Base-by-base conservation (phyloP, 37 sponge, comb jelly and placozoan species). In the Chondrosia reniformis region DNA sequence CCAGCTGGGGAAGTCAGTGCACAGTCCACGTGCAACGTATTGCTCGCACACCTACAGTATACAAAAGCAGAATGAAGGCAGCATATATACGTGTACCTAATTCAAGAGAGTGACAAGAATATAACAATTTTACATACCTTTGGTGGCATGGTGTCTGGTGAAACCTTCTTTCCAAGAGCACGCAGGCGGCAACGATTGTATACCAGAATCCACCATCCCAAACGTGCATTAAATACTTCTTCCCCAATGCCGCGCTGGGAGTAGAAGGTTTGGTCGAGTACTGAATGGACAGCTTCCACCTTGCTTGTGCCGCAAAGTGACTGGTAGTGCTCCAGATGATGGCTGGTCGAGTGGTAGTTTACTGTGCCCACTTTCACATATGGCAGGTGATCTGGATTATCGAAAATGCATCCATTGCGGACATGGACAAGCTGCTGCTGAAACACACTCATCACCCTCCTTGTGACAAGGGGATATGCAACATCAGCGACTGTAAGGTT, bases 321-420 rank as follows among this genome's bases (percentile, higher is more conserved):
- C 75, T 82, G 83, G 38, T 75, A 75, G 67, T 82, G 83, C 8
- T 36, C 28, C 55, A 83, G 45, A 33, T 77, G 77, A 76, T 76
- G 84, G 36, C 84, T 59, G 40, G 84, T 76, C 33, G 44, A 55
- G 77, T 67, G 77, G 40, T 32, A 83, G 71, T 77, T 83, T 19
- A 83, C 55, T 49, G 84, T 76, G 67, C 84, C 84, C 28, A 83
- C 84, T 33, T 75, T 76, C 37, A 76, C 84, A 77, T 75, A 82
- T 32, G 83, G 83, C 64, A 82, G 82, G 10, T 41, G 64, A 22
- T 43, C 63, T 58, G 82, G 82, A 31, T 81, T 75, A 81, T 81
- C 82, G 6, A 75, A 81, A 21, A 81, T 81, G 44, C 82, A 81
- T 24, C 82, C 82, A 72, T 81, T 81, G 46, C 75, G 74, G 43